A percentile compares a stretch with the other conserved stretches of the same genome.
These are phyloP conservation scores for Marmota flaviventris DNA, from an alignment of 2,113 vertebrate genomes.

Conservation along the genomic window DNA sequence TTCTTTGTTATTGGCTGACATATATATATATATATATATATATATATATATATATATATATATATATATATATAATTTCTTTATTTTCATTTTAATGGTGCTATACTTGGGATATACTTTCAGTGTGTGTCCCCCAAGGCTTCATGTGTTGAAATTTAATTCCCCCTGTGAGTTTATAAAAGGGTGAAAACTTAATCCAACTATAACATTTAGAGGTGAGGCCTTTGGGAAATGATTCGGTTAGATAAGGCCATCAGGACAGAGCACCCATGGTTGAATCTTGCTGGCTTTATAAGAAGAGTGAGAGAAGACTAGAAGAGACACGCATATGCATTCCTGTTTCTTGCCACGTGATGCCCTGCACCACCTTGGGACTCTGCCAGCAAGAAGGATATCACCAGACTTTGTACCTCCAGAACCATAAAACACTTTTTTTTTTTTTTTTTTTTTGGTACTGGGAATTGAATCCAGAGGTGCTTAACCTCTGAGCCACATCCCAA, in stretches of 20 bases:
- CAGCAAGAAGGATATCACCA: not conserved
- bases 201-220: not conserved
- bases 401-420: not conserved
- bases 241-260: not conserved
- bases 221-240: not conserved
- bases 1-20: constrained; percentile 38
- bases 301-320: not conserved
- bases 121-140: not conserved
- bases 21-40: too few species aligned
- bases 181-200: not conserved
- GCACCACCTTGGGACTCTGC: not conserved
- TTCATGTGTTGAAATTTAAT: not conserved
- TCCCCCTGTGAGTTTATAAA: not conserved
- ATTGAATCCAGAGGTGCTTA: too few species aligned
- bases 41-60: too few species aligned
- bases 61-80: not conserved
- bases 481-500: too few species aligned
- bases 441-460: too few species aligned
- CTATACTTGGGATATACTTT: not conserved
- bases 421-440: not conserved
- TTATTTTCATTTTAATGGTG: constrained; percentile 47
- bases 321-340: not conserved
- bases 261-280: not conserved
- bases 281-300: not conserved
- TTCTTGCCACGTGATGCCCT: not conserved